These are phyloP conservation scores for Schizopygopsis malacanthus DNA, from an alignment of 2,797 vertebrate species.

Conservation along the genomic window DNA sequence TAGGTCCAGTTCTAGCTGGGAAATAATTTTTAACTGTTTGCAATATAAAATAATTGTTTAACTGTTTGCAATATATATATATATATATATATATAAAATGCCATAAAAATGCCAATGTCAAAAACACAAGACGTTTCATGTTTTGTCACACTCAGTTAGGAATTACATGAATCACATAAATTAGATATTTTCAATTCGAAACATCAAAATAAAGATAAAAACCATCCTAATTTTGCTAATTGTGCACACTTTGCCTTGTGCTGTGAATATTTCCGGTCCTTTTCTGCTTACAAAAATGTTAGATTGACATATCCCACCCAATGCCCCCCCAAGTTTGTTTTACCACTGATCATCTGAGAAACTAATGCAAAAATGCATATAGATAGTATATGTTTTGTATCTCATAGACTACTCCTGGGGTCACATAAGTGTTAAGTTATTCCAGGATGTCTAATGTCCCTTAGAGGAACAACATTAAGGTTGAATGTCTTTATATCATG, in stretches of 20 bases:
- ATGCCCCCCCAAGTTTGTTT: too few species aligned
- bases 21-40: neutral
- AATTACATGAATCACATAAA: too few species aligned
- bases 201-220: neutral
- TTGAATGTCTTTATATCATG: conserved; percentile 29
- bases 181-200: too few species aligned
- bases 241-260: neutral
- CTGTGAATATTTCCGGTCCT: too few species aligned
- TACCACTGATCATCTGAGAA: neutral
- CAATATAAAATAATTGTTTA: neutral
- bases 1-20: neutral
- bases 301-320: too few species aligned
- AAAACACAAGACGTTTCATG: too few species aligned
- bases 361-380: neutral
- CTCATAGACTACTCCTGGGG: neutral
- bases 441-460: neutral
- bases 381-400: neutral
- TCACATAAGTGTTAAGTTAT: neutral
- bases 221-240: neutral
- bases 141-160: too few species aligned
- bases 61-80: neutral
- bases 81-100: too few species aligned
- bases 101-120: too few species aligned
- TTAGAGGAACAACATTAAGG: conserved; percentile 8
- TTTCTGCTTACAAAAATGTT: too few species aligned